Base-by-base conservation (phyloP, 2,797 vertebrate species). In the Trachurus trachurus region DNA sequence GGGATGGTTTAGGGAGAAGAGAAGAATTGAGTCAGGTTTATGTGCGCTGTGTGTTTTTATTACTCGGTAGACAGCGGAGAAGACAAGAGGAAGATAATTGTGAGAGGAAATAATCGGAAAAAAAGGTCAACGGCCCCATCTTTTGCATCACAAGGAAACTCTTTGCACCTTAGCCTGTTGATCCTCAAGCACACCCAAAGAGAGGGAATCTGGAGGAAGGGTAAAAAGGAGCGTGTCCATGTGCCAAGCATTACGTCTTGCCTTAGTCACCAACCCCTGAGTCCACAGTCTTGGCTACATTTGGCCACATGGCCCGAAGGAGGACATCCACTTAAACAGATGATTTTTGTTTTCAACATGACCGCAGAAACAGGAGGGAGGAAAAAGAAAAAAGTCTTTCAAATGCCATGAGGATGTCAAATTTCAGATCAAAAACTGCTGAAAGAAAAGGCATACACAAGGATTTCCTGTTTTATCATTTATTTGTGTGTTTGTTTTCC, bases 171-270 rank as follows among this genome's bases (percentile, higher is more conserved):
- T 76, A 34, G 66, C 56, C 45, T 72, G 74, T 47, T 83, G 70
- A 77, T 78, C 79, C 69, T 66, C 50, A 60, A 40, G 69, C 57
- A 64, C 78, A 76, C 67, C 73, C 58, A 34, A 72, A 84, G 66
- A 66, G 50, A 83, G 37, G 57, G 66, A 66, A 75, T 66, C 70
- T 74, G 61, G 62, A 64, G 66, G 29, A 67, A 59, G 73, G 69
- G 74, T 63, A 70, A 82, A 88, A 82, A 82, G 82, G 78, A 78
- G 63, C 64, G 66, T 67, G 80, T 83, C 52, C 66, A 45, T 1
- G n/a, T 77, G 89, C 88, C 90, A 94, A 89, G 50, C 61, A 91
- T 92, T 83, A 92, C 89, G 54, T 93, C 81, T 82, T 39, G 44
- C 44, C 53, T 88, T 81, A 87, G 81, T 90, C 90, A 85, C 82